phyloP scores from a whole-genome alignment of 2,888 invertebrate species.

The Catocala nupta region DNA sequence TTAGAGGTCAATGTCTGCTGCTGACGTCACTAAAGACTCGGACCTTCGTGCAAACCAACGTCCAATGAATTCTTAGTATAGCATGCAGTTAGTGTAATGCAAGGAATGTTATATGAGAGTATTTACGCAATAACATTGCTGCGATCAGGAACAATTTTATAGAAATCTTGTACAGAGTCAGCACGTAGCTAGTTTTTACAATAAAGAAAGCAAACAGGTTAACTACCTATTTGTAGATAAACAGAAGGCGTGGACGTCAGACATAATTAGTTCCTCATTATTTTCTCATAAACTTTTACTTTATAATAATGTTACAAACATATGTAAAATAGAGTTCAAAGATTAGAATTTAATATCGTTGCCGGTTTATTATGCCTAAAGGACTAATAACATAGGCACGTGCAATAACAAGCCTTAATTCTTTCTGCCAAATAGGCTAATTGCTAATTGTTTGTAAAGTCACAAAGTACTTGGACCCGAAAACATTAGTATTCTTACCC shows the following conservation, averaged over 20 bases:
- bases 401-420: no score
- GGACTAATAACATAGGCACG: no score
- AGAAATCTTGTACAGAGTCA: slow-evolving; percentile 37
- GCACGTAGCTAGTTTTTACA: slow-evolving; percentile 32
- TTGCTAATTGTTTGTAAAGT: no score
- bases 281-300: no score
- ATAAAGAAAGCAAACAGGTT: slow-evolving; percentile 39
- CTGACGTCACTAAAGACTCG: slow-evolving; percentile 20
- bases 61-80: slow-evolving; percentile 22
- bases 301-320: no score
- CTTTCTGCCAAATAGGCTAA: no score
- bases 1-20: slow-evolving; percentile 57
- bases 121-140: slow-evolving; percentile 20
- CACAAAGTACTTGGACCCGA: no score
- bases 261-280: no score
- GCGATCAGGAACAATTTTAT: slow-evolving; percentile 31
- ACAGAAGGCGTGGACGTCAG: slow-evolving; percentile 5
- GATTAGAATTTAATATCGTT: no score
- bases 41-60: slow-evolving; percentile 24
- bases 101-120: slow-evolving; percentile 27
- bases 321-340: no score
- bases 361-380: no score
- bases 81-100: slow-evolving; percentile 9
- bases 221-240: slow-evolving; percentile 35
- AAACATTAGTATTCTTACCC: no score